Evolutionary conservation across 2,113 vertebrate species (phyloP).

Genomic region (Actinemys pallida): DNA sequence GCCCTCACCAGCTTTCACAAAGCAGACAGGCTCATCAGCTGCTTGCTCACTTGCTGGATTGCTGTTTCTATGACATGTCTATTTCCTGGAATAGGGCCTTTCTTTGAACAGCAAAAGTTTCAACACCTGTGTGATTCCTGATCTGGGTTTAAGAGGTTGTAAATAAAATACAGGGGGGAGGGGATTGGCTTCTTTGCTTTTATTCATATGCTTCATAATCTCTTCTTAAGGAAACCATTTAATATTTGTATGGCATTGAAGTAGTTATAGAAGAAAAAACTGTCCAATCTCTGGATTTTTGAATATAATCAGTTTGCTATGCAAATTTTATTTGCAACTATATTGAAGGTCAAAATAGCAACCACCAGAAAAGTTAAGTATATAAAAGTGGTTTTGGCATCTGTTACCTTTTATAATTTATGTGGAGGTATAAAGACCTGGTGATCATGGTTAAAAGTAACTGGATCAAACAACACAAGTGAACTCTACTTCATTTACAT

Average conservation of each 20-base stretch:
- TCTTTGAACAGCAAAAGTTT: background rate
- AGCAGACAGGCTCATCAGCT: background rate
- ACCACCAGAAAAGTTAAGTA: background rate
- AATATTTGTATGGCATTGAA: conserved; percentile 70
- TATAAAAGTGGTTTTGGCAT: background rate
- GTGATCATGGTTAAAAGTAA: background rate
- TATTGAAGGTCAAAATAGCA: conserved; percentile 3
- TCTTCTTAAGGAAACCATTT: conserved; percentile 38
- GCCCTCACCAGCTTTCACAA: background rate
- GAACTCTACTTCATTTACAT: background rate
- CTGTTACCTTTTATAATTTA: background rate
- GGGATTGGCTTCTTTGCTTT: background rate
- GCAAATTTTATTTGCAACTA: conserved; percentile 10
- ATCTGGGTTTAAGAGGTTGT: background rate
- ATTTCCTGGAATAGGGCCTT: background rate
- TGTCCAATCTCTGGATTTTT: conserved; percentile 70
- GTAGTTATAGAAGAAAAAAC: conserved; percentile 15
- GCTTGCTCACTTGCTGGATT: background rate
- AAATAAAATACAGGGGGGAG: conserved; percentile 52
- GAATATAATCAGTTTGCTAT: conserved; percentile 31
- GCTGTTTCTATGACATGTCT: background rate
- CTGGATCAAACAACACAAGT: background rate
- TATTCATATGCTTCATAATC: background rate
- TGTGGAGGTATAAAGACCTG: background rate
- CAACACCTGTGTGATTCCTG: conserved; percentile 21